Base-by-base conservation (phyloP, 2,113 vertebrate species). In the Bubo blakistoni region DNA sequence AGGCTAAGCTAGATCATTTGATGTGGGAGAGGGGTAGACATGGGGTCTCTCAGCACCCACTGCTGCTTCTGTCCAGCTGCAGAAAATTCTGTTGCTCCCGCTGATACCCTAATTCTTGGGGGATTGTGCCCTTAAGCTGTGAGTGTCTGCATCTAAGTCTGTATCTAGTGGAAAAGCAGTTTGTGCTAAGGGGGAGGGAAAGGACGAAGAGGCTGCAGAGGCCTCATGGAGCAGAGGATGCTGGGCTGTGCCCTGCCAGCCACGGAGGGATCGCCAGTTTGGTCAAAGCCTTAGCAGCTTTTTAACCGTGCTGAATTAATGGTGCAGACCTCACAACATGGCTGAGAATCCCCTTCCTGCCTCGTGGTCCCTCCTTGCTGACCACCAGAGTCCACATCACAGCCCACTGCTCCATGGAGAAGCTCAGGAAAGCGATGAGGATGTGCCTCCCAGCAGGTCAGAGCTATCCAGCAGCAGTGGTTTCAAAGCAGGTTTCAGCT, bases 381-480 rank as follows among this genome's bases (percentile, higher is more conserved):
- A 55, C 55, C 26, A 25, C 57, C 25, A 32, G 8, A 11, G 20
- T 58, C 52, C 14, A 1, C 2, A 0, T 24, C 13, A 7, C 63
- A 65, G 32, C 44, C 51, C 26, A 7, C 52, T 72, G 42, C 21
- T 78, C 70, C 9, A 0, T 47, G 49, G 30, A 5, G 13, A 6
- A 79, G 42, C 66, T 58, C 17, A 49, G 61, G 26, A 70, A 36
- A 13, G 29, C 5, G 15, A 5, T 0, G 2, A 59, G 17, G 73
- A 44, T 54, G 26, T 65, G 7, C 44, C 7, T 82, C n/a, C 55
- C 5, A 7, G 36, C 1, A 0, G 32, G 20, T 57, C 47, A 12
- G 72, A 26, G 10, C 51, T 77, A 25, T 8, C 62, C 62, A 27
- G 20, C 26, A 49, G n/a, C n/a, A 10, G 42, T 32, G 36, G 21